Evolutionary conservation across 2,888 invertebrate genomes (phyloP).

Genomic region (Frankliniella intonsa): DNA sequence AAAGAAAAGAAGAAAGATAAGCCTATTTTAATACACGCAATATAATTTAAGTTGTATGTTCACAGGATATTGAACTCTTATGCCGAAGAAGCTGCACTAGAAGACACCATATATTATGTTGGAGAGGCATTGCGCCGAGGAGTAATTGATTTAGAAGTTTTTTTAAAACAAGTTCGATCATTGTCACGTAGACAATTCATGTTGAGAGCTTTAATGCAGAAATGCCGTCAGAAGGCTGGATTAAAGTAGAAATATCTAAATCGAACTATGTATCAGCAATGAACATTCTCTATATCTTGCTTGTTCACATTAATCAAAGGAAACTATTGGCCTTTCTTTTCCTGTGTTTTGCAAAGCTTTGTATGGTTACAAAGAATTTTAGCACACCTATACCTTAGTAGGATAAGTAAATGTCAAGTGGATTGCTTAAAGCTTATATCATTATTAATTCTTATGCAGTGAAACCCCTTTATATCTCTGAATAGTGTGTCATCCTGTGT

Average conservation of each 20-base stretch:
- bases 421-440: too few species aligned
- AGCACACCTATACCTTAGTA: too few species aligned
- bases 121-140: slow-evolving; percentile 89
- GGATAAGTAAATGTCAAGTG: too few species aligned
- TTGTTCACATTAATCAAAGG: too few species aligned
- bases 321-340: too few species aligned
- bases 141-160: slow-evolving; percentile 92
- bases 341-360: too few species aligned
- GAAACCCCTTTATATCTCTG: not conserved
- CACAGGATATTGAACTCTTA: slow-evolving; percentile 81
- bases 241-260: slow-evolving; percentile 41
- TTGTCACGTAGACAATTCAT: slow-evolving; percentile 95
- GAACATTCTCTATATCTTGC: not conserved
- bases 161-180: slow-evolving; percentile 92
- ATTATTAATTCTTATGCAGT: too few species aligned
- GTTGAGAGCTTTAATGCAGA: slow-evolving; percentile 90
- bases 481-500: not conserved
- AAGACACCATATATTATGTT: slow-evolving; percentile 97
- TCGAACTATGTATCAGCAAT: not conserved
- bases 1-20: not conserved
- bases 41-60: not conserved
- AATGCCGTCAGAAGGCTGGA: slow-evolving; percentile 91
- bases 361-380: too few species aligned
- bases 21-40: too few species aligned
- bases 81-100: slow-evolving; percentile 95